These are phyloP conservation scores for Gallinago media DNA, from an alignment of 2,113 vertebrate genomes.

Conservation along the genomic window DNA sequence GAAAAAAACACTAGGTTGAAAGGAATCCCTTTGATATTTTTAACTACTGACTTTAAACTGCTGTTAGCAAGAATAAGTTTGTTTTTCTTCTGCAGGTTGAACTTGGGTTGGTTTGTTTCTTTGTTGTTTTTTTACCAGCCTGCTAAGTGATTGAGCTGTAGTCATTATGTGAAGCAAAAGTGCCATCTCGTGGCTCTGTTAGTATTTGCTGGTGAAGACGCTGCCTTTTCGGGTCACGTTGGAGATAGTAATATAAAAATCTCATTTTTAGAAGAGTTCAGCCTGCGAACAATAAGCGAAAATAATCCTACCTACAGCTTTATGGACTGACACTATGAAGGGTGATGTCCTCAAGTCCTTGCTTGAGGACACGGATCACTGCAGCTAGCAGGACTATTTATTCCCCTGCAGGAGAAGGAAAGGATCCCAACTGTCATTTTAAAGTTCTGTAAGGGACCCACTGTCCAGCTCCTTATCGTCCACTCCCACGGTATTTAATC, in stretches of 20 bases:
- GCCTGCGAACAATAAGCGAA: not conserved
- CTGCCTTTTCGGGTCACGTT: not conserved
- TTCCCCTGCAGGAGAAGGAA: not conserved
- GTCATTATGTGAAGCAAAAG: slow-evolving; percentile 26
- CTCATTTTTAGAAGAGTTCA: not conserved
- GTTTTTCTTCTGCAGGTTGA: not conserved
- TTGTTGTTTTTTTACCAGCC: slow-evolving; percentile 63
- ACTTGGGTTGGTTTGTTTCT: not conserved
- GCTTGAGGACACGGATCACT: not conserved
- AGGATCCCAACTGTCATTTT: not conserved
- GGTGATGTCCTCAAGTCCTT: not conserved
- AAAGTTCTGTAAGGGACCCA: not conserved
- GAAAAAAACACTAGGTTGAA: not conserved
- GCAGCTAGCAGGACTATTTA: not conserved
- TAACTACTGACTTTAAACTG: not conserved
- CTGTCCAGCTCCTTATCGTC: not conserved
- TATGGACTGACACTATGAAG: not conserved
- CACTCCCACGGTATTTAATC: not conserved
- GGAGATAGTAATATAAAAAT: not conserved
- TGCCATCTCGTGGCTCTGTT: slow-evolving; percentile 67
- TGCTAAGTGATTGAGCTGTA: slow-evolving; percentile 49
- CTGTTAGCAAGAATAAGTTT: not conserved
- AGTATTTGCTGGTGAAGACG: not conserved
- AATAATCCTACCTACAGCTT: not conserved
- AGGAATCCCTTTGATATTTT: not conserved